Evolutionary conservation across 2,888 invertebrate species (phyloP).

Genomic region (Ectemnius lituratus): DNA sequence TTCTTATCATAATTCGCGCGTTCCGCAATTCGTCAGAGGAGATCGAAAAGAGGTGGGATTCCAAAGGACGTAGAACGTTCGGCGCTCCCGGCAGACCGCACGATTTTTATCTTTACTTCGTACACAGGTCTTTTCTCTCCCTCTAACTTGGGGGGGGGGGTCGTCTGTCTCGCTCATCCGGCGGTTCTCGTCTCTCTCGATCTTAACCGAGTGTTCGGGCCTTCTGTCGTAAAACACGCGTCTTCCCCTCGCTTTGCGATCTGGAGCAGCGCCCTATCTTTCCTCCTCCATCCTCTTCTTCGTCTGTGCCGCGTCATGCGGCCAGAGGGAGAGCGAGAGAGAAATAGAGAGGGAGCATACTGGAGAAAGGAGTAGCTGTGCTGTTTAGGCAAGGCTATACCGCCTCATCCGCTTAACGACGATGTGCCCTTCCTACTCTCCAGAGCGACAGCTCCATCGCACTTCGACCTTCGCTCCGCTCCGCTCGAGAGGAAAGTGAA

Average conservation of each 20-base stretch:
- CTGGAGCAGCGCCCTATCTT: slow-evolving; percentile 19
- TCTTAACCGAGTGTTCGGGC: slow-evolving; percentile 39
- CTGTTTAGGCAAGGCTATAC: slow-evolving; percentile 29
- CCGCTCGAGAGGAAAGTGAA: not conserved
- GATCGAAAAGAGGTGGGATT: no score
- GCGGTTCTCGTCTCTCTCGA: slow-evolving; percentile 5
- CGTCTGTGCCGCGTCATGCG: not conserved
- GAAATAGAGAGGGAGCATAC: not conserved
- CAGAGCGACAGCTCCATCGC: not conserved
- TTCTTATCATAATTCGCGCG: no score
- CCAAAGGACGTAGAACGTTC: no score
- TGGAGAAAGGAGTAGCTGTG: slow-evolving; percentile 11
- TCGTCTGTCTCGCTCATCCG: slow-evolving; percentile 27
- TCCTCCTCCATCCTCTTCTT: not conserved
- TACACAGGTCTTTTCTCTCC: no score
- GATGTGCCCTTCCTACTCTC: slow-evolving; percentile 1
- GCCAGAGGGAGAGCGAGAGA: slow-evolving; percentile 10
- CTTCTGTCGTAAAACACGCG: slow-evolving; percentile 42
- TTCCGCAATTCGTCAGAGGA: no score
- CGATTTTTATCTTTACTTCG: no score
- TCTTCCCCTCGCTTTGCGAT: slow-evolving; percentile 34
- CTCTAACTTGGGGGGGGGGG: not conserved
- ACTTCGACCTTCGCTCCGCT: not conserved
- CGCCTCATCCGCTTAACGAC: slow-evolving; percentile 12
- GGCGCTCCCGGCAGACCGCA: no score